Conservation (phyloP, 2,797 vertebrate genomes). For the Geotrypetes seraphini region DNA sequence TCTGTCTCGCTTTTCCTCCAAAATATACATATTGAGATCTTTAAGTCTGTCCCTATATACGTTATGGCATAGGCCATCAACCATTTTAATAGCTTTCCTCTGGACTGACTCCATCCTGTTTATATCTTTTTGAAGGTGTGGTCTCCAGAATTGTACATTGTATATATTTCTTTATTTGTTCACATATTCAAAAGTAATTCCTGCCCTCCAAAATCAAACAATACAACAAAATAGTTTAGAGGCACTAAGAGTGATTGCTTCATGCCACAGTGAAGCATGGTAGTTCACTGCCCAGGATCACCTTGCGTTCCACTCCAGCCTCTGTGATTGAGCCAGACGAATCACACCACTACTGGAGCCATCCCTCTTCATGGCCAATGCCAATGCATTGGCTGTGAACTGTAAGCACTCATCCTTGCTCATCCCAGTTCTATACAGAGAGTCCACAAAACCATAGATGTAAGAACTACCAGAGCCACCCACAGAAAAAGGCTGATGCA, state of each 20-base stretch:
- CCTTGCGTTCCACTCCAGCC: conserved; percentile 63
- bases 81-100: no score
- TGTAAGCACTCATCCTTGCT: conserved; percentile 70
- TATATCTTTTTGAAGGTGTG: no score
- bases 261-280: conserved; percentile 51
- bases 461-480: conserved; percentile 82
- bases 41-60: no score
- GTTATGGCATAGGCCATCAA: no score
- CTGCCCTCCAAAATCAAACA: no score
- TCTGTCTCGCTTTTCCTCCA: no score
- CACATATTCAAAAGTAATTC: no score
- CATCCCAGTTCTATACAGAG: conserved; percentile 69
- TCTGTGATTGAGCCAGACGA: conserved; percentile 67
- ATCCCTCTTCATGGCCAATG: conserved; percentile 78
- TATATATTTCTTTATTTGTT: no score
- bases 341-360: conserved; percentile 77
- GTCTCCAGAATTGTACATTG: no score
- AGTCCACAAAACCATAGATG: conserved; percentile 81
- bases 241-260: background rate
- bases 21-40: no score
- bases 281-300: conserved; percentile 66
- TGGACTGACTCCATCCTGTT: no score
- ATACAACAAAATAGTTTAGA: no score
- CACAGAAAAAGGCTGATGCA: conserved; percentile 73
- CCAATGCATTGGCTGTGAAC: conserved; percentile 63